Percentiles rank a stretch among this genome's conserved stretches.
phyloP scores from a whole-genome alignment of 2,797 vertebrate genomes.

The Sebastes iracundus region DNA sequence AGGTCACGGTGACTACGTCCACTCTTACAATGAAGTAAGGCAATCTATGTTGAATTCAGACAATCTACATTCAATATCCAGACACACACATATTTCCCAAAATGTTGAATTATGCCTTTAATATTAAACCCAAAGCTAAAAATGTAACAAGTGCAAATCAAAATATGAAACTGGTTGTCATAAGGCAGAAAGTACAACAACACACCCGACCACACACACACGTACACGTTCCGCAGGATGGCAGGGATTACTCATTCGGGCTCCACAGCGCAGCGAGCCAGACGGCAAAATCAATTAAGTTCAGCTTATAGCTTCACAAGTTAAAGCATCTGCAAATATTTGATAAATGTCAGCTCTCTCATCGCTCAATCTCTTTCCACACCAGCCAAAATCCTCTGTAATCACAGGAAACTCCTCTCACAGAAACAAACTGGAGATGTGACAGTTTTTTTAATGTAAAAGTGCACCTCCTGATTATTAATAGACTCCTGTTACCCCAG shows the following conservation, averaged over 20 bases:
- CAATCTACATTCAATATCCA: too few relatives aligned
- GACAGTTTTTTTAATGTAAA: neutral
- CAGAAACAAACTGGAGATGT: slow-evolving; percentile 24
- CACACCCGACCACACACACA: neutral
- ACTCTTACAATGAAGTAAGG: too few relatives aligned
- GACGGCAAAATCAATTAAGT: slow-evolving; percentile 66
- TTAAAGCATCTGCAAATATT: slow-evolving; percentile 64
- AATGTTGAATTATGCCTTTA: too few relatives aligned
- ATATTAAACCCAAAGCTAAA: neutral
- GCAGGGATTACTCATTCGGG: slow-evolving; percentile 42
- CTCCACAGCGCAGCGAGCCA: slow-evolving; percentile 32
- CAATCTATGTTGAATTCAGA: too few relatives aligned
- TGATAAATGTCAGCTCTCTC: slow-evolving; percentile 60
- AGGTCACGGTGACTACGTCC: fast-evolving
- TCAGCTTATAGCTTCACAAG: slow-evolving; percentile 56
- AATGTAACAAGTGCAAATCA: neutral
- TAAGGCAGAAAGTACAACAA: neutral
- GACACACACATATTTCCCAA: too few relatives aligned
- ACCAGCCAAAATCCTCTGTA: slow-evolving; percentile 8
- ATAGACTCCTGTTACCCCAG: neutral
- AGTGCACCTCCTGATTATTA: neutral
- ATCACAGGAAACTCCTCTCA: slow-evolving; percentile 24
- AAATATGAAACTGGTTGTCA: neutral
- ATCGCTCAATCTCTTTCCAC: slow-evolving; percentile 43
- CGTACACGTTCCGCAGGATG: slow-evolving; percentile 24